Conservation (phyloP, 2,113 vertebrate species). For the Loxodonta africana region DNA sequence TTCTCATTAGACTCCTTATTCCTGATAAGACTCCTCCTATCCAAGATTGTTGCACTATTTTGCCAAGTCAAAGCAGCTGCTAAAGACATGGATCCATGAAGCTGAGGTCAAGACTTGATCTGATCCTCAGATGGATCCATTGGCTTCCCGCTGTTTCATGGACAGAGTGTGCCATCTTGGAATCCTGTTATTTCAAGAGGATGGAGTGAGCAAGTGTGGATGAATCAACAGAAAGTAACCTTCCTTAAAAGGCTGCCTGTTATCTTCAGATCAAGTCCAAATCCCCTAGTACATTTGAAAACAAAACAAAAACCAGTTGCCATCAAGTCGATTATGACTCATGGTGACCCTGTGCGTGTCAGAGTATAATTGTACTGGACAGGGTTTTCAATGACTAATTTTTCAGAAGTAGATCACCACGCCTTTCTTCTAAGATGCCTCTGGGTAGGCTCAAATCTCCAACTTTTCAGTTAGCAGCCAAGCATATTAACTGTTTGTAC, state of each 20-base stretch:
- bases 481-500: background rate
- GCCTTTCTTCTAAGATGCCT: background rate
- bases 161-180: background rate
- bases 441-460: background rate
- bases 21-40: background rate
- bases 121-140: background rate
- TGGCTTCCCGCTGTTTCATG: background rate
- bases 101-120: background rate
- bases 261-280: slow-evolving; percentile 1
- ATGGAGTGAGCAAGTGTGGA: background rate
- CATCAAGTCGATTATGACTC: background rate
- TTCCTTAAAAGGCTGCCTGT: background rate
- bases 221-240: background rate
- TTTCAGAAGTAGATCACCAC: background rate
- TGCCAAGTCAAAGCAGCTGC: background rate
- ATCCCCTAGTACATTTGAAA: background rate
- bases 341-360: background rate
- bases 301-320: background rate
- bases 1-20: background rate
- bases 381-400: background rate
- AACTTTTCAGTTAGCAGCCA: background rate
- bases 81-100: background rate
- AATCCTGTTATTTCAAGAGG: slow-evolving; percentile 15
- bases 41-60: background rate
- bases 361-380: background rate